Evolutionary conservation across 2,113 vertebrate species (phyloP).

Genomic region (Onychostoma macrolepis): DNA sequence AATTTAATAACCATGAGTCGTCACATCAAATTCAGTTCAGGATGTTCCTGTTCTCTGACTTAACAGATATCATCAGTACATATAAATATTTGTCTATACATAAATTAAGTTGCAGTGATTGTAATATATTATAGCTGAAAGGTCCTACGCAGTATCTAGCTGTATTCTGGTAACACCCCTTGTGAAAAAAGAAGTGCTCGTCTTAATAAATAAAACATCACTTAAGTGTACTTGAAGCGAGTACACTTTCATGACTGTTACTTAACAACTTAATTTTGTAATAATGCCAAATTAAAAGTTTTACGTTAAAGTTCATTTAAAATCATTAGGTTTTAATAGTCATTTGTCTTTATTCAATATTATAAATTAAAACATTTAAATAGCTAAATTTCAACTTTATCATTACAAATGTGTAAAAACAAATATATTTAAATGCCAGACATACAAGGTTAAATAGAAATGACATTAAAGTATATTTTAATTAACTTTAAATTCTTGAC

Average conservation of each 20-base stretch:
- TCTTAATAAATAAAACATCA: background rate
- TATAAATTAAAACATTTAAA: too few relatives aligned
- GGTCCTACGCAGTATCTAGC: background rate
- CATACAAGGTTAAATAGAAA: too few relatives aligned
- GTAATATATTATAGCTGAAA: background rate
- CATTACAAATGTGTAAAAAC: too few relatives aligned
- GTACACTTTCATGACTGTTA: background rate
- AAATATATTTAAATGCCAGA: too few relatives aligned
- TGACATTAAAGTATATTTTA: too few relatives aligned
- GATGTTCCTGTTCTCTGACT: background rate
- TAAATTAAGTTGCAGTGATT: background rate
- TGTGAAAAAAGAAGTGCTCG: background rate
- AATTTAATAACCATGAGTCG: background rate
- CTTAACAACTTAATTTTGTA: background rate
- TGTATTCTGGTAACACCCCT: background rate
- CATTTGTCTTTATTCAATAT: too few relatives aligned
- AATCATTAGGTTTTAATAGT: too few relatives aligned
- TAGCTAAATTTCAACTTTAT: too few relatives aligned
- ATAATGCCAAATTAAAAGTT: background rate
- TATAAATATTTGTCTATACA: background rate
- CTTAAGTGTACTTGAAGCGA: background rate
- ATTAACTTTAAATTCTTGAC: too few relatives aligned
- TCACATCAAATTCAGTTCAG: background rate
- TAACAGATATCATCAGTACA: background rate
- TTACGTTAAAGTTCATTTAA: background rate